Percentiles rank a stretch among this genome's conserved stretches.
Evolutionary conservation across 2,888 invertebrate genomes (phyloP).

Genomic region (Ganaspis brasiliensis): DNA sequence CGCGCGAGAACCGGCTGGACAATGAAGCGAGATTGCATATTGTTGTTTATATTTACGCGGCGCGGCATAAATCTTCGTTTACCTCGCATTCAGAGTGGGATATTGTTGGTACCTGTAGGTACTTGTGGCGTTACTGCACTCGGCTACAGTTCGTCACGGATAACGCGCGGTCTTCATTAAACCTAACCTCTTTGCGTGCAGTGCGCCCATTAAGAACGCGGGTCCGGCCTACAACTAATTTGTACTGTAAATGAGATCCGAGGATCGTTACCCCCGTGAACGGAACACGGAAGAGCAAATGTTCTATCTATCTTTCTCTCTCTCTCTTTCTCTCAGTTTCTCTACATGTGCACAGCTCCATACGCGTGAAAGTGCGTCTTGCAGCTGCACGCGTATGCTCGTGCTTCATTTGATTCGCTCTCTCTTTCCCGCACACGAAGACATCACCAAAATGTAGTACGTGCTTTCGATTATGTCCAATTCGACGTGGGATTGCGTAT

Average conservation of each 20-base stretch:
- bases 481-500: conserved; percentile 53
- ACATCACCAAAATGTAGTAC: conserved; percentile 46
- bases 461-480: conserved; percentile 53
- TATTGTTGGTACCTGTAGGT: conserved; percentile 40
- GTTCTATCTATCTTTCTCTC: not conserved
- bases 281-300: conserved; percentile 11
- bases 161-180: conserved; percentile 78
- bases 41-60: conserved; percentile 79
- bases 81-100: conserved; percentile 75
- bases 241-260: conserved; percentile 79
- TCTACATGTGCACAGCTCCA: not conserved
- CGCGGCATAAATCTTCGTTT: conserved; percentile 80
- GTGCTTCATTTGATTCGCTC: not conserved
- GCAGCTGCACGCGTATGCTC: conserved; percentile 9
- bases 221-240: conserved; percentile 77
- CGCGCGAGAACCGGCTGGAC: conserved; percentile 67
- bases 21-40: conserved; percentile 79
- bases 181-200: conserved; percentile 76
- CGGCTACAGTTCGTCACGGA: conserved; percentile 74
- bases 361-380: not conserved
- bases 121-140: conserved; percentile 49
- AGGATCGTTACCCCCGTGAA: conserved; percentile 55
- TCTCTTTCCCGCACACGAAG: conserved; percentile 15
- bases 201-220: conserved; percentile 73
- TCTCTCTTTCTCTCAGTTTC: not conserved